Conservation (phyloP, 2,113 vertebrate genomes). For the Equus przewalskii region DNA sequence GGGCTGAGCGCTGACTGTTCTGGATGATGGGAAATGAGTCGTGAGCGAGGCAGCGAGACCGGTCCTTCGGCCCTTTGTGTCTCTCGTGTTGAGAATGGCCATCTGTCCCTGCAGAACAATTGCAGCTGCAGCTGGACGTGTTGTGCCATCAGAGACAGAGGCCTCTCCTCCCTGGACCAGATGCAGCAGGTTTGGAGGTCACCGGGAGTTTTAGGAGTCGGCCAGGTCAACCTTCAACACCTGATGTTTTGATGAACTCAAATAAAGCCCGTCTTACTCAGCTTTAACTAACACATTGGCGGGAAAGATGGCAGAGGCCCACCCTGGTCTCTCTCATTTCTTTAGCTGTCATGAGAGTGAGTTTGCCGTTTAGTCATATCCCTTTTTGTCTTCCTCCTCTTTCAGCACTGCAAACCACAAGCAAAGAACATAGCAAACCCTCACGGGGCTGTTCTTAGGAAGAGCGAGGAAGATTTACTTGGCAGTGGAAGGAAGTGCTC, state of each 20-base stretch:
- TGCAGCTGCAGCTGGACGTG: conserved; percentile 67
- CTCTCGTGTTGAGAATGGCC: conserved; percentile 75
- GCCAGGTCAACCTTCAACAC: conserved; percentile 70
- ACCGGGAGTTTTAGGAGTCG: conserved; percentile 15
- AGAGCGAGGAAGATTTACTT: not conserved
- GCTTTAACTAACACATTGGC: not conserved
- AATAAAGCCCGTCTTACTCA: not conserved
- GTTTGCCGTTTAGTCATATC: not conserved
- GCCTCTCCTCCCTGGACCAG: not conserved
- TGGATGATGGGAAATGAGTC: conserved; percentile 56
- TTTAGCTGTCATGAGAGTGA: conserved; percentile 50
- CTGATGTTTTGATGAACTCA: not conserved
- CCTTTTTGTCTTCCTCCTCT: not conserved
- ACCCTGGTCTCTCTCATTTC: conserved; percentile 35
- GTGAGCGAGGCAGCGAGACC: conserved; percentile 17
- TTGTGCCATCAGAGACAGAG: conserved; percentile 77
- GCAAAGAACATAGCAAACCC: not conserved
- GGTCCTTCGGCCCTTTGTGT: not conserved
- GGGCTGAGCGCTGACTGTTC: not conserved
- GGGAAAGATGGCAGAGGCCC: not conserved
- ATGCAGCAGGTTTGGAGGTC: conserved; percentile 11
- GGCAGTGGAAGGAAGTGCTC: not conserved
- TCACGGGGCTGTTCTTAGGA: not conserved
- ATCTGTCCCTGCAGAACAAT: conserved; percentile 83
- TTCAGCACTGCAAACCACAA: conserved; percentile 51